Conservation (phyloP, 1,140 invertebrate species). For the Mizuhopecten yessoensis region DNA sequence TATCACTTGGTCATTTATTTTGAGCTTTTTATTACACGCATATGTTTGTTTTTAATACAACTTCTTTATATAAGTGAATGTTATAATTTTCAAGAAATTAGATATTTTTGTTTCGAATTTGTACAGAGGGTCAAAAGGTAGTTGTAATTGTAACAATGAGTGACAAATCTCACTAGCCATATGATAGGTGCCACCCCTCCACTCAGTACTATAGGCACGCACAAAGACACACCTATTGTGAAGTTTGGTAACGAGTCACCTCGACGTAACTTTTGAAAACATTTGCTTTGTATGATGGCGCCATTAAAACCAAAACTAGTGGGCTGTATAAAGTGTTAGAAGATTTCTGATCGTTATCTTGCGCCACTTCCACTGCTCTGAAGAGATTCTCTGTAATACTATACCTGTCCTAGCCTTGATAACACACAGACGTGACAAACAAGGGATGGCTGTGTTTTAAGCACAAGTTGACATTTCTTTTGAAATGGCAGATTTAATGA, state of each 20-base stretch:
- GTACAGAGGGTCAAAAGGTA: too few species aligned
- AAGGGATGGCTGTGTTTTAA: neutral
- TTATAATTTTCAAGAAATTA: too few species aligned
- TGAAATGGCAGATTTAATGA: neutral
- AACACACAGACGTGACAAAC: neutral
- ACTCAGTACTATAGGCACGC: neutral
- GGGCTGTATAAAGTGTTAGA: neutral
- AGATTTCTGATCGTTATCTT: neutral
- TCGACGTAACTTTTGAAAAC: neutral
- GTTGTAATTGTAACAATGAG: neutral
- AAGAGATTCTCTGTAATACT: neutral
- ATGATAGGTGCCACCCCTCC: neutral
- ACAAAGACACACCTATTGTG: neutral
- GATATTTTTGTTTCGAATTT: too few species aligned
- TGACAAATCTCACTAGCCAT: neutral
- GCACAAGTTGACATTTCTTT: neutral
- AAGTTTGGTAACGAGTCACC: neutral
- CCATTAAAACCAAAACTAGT: neutral
- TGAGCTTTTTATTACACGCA: too few species aligned
- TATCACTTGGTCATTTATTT: too few species aligned
- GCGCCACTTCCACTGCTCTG: neutral
- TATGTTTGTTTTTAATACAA: too few species aligned
- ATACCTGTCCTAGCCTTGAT: neutral
- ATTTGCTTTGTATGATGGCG: slow-evolving; percentile 32
- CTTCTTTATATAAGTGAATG: too few species aligned